phyloP scores from a whole-genome alignment of 2,888 invertebrate genomes.

The Microplitis deprimator region DNA sequence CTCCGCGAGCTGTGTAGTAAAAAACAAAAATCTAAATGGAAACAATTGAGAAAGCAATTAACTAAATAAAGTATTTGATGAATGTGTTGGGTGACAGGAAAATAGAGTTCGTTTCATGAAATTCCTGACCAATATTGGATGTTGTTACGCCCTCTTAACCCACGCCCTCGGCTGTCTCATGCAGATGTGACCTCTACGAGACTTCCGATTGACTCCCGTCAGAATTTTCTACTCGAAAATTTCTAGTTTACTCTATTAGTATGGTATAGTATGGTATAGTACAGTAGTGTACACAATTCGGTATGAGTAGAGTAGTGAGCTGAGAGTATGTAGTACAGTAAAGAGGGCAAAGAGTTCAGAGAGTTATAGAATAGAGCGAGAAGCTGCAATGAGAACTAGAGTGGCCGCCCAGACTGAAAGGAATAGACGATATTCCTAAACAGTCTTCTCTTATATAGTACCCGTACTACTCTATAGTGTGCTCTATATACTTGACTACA shows the following conservation, averaged over 20 bases:
- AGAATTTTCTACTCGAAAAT: conserved; percentile 5
- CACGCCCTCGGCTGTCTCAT: conserved; percentile 27
- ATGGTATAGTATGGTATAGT: background rate
- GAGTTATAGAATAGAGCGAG: background rate
- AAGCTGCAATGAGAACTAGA: background rate
- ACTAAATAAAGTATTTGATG: conserved; percentile 6
- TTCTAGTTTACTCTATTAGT: background rate
- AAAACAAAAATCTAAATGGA: background rate
- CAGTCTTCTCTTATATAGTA: background rate
- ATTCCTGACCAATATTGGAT: conserved; percentile 33
- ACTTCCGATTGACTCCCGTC: conserved; percentile 33
- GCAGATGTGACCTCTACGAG: conserved; percentile 32
- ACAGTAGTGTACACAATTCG: too few relatives aligned
- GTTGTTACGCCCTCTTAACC: conserved; percentile 25
- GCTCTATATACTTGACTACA: background rate
- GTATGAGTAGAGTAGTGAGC: too few relatives aligned
- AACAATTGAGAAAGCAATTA: conserved; percentile 18
- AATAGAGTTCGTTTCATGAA: conserved; percentile 21
- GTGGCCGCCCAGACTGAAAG: background rate
- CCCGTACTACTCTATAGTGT: background rate
- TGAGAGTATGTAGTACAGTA: background rate
- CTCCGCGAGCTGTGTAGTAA: background rate
- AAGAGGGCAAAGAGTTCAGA: background rate
- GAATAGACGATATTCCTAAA: background rate
- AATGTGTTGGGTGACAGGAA: background rate